Evolutionary conservation across 2,113 vertebrate genomes (phyloP), one percentile per base, ranked within the genome.

Genomic region (Tragulus kanchil): DNA sequence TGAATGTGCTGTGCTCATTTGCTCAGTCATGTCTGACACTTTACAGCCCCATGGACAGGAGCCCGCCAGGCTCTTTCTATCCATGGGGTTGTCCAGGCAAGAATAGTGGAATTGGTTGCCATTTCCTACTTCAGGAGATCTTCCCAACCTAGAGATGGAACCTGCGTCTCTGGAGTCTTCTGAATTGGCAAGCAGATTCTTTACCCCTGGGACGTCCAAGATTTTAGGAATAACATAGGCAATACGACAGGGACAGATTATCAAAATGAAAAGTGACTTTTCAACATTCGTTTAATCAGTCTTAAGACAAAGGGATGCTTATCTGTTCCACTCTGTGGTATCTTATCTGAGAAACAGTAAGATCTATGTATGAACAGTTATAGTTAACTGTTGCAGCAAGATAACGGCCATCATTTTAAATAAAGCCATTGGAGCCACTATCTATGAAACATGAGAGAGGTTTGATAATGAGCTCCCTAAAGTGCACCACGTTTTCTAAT

Each of bases 231-330:
- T 67, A 78, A 52, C 26, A 73, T 11, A 94, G 54, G 54, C 31
- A 87, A 77, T 77, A 65, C 67, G 45, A 61, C 26, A 94, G 10
- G 59, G 54, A 85, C 48, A 86, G 28, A 54, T 4, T 23, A 85
- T 85, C 25, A 93, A 94, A 94, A 93, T 86, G 19, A 86, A 88
- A 89, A 96, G 23, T 87, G 71, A 86, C 25, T 52, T 95, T 94
- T 65, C 85, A 71, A 67, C 17, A 45, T 69, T 88, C 73, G 54
- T 69, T 93, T 78, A 52, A 16, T 77, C 52, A 64, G 19, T 79
- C 48, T 92, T 94, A 90, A 94, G 87, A 95, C 23, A 89, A 89
- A 91, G n/a, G 42, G 54, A 91, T 73, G 10, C 15, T 82, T 94
- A 73, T 89, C 81, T 94, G 59, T 69, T 89, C 19, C 61, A 50